Evolutionary conservation across 2,113 vertebrate genomes (phyloP), one percentile per base, ranked within the genome.

Genomic region (Nematolebias whitei): DNA sequence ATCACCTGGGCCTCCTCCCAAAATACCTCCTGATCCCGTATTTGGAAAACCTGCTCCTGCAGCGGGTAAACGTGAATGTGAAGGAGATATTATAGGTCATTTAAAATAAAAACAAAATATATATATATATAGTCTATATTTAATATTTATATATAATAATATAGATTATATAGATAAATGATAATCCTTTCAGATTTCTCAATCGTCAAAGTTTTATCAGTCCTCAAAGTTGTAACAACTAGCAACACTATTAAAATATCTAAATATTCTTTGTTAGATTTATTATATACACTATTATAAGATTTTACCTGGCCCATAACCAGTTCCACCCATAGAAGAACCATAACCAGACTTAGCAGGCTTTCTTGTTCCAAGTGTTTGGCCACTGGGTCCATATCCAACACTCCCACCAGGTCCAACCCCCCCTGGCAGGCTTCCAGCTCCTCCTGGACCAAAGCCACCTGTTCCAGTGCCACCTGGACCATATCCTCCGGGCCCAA

Each of bases 301-400:
- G 43, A 39, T 38, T 48, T 80, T 74, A 91, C 89, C 88, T 82
- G 81, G 82, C 74, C 79, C 54, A 15, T 72, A 86, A 38, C 83
- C 76, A 47, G 68, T 55, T 78, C 78, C 84, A 65, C 86, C 83
- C 50, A 83, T n/a, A 0, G 55, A 65, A 0, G 74, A 87, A 22
- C 78, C 79, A 16, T 84, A 86, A 67, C 89, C 88, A 65, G 87
- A 67, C 80, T 88, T 90, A 66, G 73, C 20, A n/a, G 89, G 83
- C 40, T 91, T 92, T 59, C 88, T 85, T 61, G 60, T 62, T 39
- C 86, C 85, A 66, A 71, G 12, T 65, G 50, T 39, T 74, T 83
- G 69, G 14, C 85, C 86, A 26, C 78, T 74, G 56, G 89, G 84
- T 65, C 85, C 78, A 76, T 55, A 85, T 43, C 73, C 74, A 35